Base-by-base conservation (phyloP, 2,113 vertebrate genomes). In the Spilogale gracilis region DNA sequence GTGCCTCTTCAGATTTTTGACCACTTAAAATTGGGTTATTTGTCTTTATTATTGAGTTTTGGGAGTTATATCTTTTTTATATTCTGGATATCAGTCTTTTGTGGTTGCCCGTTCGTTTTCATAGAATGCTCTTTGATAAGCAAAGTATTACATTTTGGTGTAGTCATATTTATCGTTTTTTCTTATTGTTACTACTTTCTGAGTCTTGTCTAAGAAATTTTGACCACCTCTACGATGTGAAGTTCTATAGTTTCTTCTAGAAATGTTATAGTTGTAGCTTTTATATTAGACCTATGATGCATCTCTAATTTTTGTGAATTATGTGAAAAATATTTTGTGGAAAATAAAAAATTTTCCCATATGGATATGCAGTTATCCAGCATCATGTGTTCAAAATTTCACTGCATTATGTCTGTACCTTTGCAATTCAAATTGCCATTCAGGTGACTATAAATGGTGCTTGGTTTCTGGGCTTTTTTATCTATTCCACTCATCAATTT, bases 61-160 rank as follows among this genome's bases (percentile, higher is more conserved):
- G 76, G 48, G 58, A 25, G 32, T 90, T 88, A 30, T 56, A 25
- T 82, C n/a, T 88, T 27, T 79, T 67, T 60, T 71, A 48, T 73
- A 65, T 81, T 21, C 71, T 81, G 45, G 92, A 18, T 63, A 74
- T 89, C 60, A 78, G 52, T 87, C 45, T 20, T 78, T 69, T 69
- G 67, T n/a, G 2, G n/a, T 90, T 85, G 73, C 18, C 56, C 63
- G 2, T 74, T 80, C 38, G 58, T 80, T 89, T 93, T 85, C 60
- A 50, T 74, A 83, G 65, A 50, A n/a, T 67, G 80, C 30, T 82
- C 43, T 85, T 20, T 69, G 60, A n/a, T 87, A 54, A 96, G 67
- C 38, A 92, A 69, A 73, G 38, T 84, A 92, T 76, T 78, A 83
- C 9, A 79, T 95, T 85, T 95, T 89, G 76, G 69, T 92, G 2